Conservation (phyloP, 2,797 vertebrate genomes). For the Dendrocincla fuliginosa region DNA sequence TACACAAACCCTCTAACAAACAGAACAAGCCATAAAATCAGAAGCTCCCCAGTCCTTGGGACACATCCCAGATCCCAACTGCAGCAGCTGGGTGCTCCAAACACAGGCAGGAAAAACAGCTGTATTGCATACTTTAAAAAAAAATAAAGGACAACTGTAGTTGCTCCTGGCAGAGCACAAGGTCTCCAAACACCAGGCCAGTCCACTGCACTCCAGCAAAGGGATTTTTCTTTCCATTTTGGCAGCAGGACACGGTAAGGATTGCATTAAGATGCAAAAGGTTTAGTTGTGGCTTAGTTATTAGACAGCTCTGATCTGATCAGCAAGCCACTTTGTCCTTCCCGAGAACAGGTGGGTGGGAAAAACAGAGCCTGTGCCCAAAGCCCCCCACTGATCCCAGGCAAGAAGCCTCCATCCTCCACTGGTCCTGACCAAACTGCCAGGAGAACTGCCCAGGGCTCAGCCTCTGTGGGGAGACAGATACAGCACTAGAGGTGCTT, state of each 20-base stretch:
- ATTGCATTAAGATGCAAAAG: not conserved
- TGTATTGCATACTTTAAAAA: rapidly evolving
- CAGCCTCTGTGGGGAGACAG: not conserved
- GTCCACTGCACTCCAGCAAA: not conserved
- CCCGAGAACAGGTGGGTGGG: not conserved
- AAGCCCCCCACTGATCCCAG: not conserved
- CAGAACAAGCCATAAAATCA: not conserved
- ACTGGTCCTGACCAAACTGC: not conserved
- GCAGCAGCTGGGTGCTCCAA: not conserved
- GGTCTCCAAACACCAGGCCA: not conserved
- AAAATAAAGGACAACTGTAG: not conserved
- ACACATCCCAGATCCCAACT: not conserved
- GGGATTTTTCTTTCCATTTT: not conserved
- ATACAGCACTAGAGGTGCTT: rapidly evolving
- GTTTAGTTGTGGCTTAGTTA: not conserved
- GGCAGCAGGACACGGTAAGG: not conserved
- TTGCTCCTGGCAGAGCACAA: not conserved
- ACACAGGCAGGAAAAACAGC: not conserved
- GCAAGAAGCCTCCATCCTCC: not conserved
- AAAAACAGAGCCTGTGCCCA: not conserved
- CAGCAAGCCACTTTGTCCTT: not conserved
- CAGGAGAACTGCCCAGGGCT: not conserved
- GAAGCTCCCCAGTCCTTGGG: not conserved
- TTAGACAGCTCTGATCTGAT: constrained; percentile 15
- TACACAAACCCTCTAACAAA: not conserved